Base-by-base conservation (phyloP, 2,888 invertebrate species). In the Chydorus sphaericus region DNA sequence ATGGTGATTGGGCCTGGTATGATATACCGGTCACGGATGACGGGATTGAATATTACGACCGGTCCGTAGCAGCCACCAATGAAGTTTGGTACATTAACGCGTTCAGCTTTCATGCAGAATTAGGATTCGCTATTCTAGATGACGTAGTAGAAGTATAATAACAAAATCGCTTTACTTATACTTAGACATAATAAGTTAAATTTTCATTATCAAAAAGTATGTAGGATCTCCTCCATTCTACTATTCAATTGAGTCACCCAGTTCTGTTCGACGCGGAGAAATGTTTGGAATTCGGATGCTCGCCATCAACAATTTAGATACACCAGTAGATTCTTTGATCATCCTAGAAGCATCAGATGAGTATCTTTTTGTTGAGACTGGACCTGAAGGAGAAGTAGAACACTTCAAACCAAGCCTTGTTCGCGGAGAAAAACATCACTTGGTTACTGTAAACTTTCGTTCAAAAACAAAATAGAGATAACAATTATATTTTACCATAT, bases 41-140 rank as follows among this genome's bases (percentile, higher is more conserved):
- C 59, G 70, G 70, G 11, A 66, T 69, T 52, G 70, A 71, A 59
- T 69, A 69, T 57, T 65, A 68, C 36, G 64, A 65, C 3, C 60
- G 68, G 16, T 59, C 63, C 14, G 65, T 71, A 14, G 71, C 72
- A 2, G 64, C 65, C 49, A 65, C 70, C 14, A 68, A 70, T 4
- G 71, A 72, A 55, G 64, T 66, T n/a, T 78, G 76, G 73, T 70
- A 72, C 38, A 66, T 77, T 33, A 72, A 70, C 59, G 76, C 72
- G 1, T 71, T 76, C 61, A 72, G 73, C 44, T 67, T 77, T 60
- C 74, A 74, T 60, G 67, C 70, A 58, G 67, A 70, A 26, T 65
- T 67, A 48, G 77, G 77, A 4, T 71, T 78, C 58, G 73, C 74
- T 14, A 68, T 77, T 29, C 66, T 75, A 58, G 67, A 69, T 26